Conservation (phyloP, 1,140 invertebrate species). For the Nasonia vitripennis region DNA sequence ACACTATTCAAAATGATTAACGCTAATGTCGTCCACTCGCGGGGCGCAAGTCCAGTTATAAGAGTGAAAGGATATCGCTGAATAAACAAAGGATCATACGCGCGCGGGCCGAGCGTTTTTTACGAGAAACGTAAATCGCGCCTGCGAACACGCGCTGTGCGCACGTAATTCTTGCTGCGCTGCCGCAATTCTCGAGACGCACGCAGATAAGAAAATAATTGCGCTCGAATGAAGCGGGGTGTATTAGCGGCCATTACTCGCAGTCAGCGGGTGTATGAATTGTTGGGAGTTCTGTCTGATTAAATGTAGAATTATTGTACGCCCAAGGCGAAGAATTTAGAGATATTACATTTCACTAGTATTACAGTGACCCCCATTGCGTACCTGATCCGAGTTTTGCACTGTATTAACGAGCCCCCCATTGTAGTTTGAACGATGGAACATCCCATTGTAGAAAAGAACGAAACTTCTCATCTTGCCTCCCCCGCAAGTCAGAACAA, state of each 20-base stretch:
- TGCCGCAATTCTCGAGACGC: neutral
- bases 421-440: too few species aligned
- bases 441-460: too few species aligned
- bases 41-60: neutral
- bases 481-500: too few species aligned
- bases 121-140: slow-evolving; percentile 22
- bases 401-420: neutral
- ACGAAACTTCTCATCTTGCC: too few species aligned
- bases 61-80: slow-evolving; percentile 39
- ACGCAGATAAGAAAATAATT: neutral
- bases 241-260: neutral
- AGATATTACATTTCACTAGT: too few species aligned
- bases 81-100: slow-evolving; percentile 44
- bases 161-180: neutral
- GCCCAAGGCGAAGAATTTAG: too few species aligned
- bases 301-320: neutral
- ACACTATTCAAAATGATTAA: slow-evolving; percentile 3
- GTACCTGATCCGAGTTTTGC: too few species aligned
- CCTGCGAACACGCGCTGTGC: too few species aligned
- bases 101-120: neutral
- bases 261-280: neutral
- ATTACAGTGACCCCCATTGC: too few species aligned
- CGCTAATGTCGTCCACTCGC: neutral
- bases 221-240: neutral
- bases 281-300: neutral